Evolutionary conservation across 2,888 invertebrate species (phyloP), one percentile per base, ranked within the genome.

Genomic region (Drosophila greeni): DNA sequence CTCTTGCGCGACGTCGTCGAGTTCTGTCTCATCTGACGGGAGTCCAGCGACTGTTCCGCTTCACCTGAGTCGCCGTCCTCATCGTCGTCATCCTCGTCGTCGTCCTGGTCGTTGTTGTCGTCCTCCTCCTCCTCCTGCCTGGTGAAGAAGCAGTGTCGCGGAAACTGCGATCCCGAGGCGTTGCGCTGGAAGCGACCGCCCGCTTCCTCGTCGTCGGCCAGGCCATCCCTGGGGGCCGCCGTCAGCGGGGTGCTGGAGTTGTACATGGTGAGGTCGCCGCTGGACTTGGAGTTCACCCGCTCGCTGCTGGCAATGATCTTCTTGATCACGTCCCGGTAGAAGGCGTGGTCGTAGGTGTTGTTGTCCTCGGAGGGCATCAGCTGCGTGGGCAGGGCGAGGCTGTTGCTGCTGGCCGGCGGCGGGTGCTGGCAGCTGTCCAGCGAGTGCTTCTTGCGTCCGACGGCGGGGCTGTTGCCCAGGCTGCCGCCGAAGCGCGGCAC

Each of bases 101-200:
- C 56, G 11, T 59, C 62, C 20, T 71, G 55, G 34, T 45, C 26
- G 29, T 65, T 60, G 1, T 59, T 31, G 0, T 56, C 29, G 0
- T 29, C 67, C 3, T 70, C 72, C 6, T 75, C 74, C 26, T 77
- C 82, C 40, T 88, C 84, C 3, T 85, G 59, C 18, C 31, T 31
- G 24, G 59, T 84, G 36, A 89, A 89, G 72, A 89, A 89, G 48
- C 86, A 88, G 62, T 89, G 87, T 0, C 89, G 84, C 0, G 86
- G 82, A 65, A 89, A 89, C 62, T 89, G 88, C 0, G 89, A 89
- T 0, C 87, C 88, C 2, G 88, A 88, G n/a, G 86, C 86, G 48
- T 87, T 86, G 5, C 87, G 86, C 62, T 86, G 86, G 70, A 89
- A 89, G 18, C 86, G 82, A 65, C 70, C 64, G 1, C 45, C 47